Percentiles rank a stretch among this genome's conserved stretches.
Conservation (phyloP, 2,113 vertebrate genomes). For the Aleadryas rufinucha region DNA sequence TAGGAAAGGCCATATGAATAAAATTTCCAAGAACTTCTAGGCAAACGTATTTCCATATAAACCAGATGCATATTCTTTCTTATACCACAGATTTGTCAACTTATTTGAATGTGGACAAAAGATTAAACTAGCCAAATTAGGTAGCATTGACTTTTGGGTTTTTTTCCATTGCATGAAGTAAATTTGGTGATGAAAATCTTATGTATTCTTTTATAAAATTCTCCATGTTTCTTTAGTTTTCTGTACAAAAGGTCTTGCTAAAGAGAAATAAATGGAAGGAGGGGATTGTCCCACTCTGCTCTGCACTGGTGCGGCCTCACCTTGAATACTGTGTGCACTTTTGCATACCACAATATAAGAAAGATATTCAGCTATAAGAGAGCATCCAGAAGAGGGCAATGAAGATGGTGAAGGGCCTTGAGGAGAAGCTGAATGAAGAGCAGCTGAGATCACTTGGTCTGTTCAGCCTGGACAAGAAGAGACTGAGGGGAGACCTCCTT, state of each 20-base stretch:
- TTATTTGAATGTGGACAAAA: neutral
- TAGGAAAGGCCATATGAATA: neutral
- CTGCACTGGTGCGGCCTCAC: rapidly evolving
- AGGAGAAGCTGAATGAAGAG: neutral
- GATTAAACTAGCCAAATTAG: neutral
- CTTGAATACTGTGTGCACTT: neutral
- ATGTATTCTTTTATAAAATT: neutral
- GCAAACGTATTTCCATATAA: neutral
- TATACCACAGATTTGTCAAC: neutral
- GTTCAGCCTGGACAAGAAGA: neutral
- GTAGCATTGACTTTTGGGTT: neutral
- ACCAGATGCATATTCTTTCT: neutral
- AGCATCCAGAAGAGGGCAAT: neutral
- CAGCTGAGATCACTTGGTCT: neutral
- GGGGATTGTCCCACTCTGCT: neutral
- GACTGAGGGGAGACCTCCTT: neutral
- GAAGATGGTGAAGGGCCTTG: neutral
- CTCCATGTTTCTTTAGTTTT: neutral
- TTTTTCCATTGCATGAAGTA: neutral
- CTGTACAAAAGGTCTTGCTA: neutral
- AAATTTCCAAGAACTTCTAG: neutral
- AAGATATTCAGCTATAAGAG: neutral
- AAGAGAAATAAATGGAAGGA: neutral
- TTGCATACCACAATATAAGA: neutral
- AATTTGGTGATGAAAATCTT: neutral